Conservation (phyloP, 2,888 invertebrate genomes). For the Polydrusus pterygomalis region DNA sequence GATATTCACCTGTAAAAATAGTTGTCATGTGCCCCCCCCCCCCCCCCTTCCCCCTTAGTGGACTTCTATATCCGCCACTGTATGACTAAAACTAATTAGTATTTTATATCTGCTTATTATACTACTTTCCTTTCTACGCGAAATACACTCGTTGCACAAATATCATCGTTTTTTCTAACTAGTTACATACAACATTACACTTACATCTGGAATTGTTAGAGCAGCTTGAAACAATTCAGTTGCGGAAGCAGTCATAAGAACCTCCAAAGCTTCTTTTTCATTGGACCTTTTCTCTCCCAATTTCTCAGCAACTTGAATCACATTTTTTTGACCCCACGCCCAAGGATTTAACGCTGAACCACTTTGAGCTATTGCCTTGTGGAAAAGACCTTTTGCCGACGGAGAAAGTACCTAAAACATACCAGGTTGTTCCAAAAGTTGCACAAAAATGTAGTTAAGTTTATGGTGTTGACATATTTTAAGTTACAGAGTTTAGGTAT, state of each 20-base stretch:
- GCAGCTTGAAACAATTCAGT: constrained; percentile 57
- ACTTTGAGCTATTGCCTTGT: constrained; percentile 61
- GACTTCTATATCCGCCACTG: no score
- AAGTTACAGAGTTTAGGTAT: no score
- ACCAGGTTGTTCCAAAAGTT: neutral
- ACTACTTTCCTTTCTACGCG: no score
- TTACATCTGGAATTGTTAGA: constrained; percentile 52
- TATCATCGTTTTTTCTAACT: no score
- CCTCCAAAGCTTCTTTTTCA: constrained; percentile 68
- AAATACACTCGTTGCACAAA: no score
- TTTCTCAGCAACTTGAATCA: constrained; percentile 38
- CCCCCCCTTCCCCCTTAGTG: no score
- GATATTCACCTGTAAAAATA: no score
- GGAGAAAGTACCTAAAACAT: constrained; percentile 68
- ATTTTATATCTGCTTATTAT: no score
- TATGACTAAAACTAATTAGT: no score
- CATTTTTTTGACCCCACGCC: constrained; percentile 56
- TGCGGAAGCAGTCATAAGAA: constrained; percentile 67
- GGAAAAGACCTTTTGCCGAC: constrained; percentile 67
- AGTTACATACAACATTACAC: neutral
- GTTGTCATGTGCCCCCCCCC: no score
- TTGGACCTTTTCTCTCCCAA: constrained; percentile 63
- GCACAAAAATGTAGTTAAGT: no score
- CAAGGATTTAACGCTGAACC: constrained; percentile 59
- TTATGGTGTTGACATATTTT: no score